These are phyloP conservation scores for Denticeps clupeoides DNA, from an alignment of 2,797 vertebrate species.

Conservation along the genomic window DNA sequence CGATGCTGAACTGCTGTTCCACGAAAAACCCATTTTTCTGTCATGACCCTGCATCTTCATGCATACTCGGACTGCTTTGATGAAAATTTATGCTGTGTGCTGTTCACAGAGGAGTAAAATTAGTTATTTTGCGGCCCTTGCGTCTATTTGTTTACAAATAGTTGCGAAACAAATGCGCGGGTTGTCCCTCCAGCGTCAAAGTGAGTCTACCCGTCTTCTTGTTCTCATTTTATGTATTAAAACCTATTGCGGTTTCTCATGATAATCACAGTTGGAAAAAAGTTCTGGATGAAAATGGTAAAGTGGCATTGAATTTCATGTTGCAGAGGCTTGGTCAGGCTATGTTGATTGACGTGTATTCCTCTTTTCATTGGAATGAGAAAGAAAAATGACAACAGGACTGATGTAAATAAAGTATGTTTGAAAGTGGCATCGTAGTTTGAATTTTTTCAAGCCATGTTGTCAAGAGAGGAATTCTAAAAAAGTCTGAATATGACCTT, in stretches of 20 bases:
- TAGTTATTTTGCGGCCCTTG: slow-evolving; percentile 1
- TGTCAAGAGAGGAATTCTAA: too few relatives aligned
- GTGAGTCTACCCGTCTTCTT: slow-evolving; percentile 2
- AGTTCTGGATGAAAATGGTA: slow-evolving; percentile 28
- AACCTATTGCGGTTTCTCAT: slow-evolving; percentile 2
- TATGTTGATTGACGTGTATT: too few relatives aligned
- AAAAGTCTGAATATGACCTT: too few relatives aligned
- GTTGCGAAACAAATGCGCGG: slow-evolving; percentile 1
- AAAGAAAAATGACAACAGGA: too few relatives aligned
- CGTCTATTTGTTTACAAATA: slow-evolving; percentile 10
- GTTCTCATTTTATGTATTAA: background rate
- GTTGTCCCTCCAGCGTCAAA: background rate
- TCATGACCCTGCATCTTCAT: slow-evolving; percentile 3
- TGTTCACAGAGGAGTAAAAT: slow-evolving; percentile 7
- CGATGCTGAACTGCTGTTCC: background rate
- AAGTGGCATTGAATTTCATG: slow-evolving; percentile 27
- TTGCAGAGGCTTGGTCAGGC: too few relatives aligned
- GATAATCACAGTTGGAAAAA: slow-evolving; percentile 1
- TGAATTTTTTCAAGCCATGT: background rate
- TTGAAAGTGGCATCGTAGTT: slow-evolving; percentile 26
- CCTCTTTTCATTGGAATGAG: too few relatives aligned
- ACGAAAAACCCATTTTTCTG: background rate
- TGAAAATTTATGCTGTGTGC: slow-evolving; percentile 14
- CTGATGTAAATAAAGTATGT: slow-evolving; percentile 67
- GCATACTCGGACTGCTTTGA: slow-evolving; percentile 11